A percentile compares a stretch with the other conserved stretches of the same genome.
Conservation (phyloP, 2,888 invertebrate genomes). For the Saturnia pavonia region DNA sequence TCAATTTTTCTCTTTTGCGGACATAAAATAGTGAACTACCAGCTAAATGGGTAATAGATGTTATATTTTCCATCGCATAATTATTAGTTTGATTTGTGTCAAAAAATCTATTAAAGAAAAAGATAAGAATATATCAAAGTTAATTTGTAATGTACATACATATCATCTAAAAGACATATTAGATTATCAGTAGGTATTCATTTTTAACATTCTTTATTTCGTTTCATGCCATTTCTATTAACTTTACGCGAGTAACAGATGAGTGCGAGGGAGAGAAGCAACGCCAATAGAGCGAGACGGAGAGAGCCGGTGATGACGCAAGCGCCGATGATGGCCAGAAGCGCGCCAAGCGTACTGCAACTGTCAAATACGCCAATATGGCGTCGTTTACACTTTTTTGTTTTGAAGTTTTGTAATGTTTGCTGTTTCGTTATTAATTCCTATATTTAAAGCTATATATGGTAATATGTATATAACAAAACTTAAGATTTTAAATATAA, state of each 20-base stretch:
- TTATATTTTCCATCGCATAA: too few relatives aligned
- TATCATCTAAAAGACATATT: neutral
- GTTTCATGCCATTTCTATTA: constrained; percentile 19
- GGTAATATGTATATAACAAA: neutral
- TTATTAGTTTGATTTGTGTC: too few relatives aligned
- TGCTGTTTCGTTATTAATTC: neutral
- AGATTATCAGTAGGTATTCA: neutral
- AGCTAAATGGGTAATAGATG: too few relatives aligned
- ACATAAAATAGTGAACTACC: too few relatives aligned
- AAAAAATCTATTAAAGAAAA: too few relatives aligned
- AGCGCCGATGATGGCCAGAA: constrained; percentile 57
- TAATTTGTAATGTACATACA: neutral
- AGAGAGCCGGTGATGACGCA: constrained; percentile 65
- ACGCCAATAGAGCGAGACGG: constrained; percentile 65
- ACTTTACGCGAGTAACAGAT: constrained; percentile 29
- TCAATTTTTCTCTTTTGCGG: too few relatives aligned
- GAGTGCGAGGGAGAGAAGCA: constrained; percentile 62
- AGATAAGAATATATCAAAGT: neutral
- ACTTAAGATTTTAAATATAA: neutral
- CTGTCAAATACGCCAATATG: constrained; percentile 36
- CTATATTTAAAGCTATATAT: neutral
- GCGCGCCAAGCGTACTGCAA: constrained; percentile 55
- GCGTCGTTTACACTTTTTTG: neutral
- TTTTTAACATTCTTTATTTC: constrained; percentile 22
- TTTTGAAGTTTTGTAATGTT: neutral